phyloP scores from a whole-genome alignment of 2,113 vertebrate species.

The Abramis brama region DNA sequence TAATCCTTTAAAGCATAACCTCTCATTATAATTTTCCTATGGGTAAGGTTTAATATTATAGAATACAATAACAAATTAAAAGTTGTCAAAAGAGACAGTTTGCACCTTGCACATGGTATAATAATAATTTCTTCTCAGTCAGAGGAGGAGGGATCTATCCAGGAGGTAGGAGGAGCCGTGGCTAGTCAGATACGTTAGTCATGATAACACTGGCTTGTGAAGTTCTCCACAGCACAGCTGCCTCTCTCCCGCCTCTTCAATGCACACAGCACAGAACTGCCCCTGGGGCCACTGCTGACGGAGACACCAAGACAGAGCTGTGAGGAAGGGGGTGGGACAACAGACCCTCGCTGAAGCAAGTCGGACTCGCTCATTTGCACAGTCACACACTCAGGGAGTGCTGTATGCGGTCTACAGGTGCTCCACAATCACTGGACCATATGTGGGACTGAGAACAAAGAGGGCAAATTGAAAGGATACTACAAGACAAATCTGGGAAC shows the following conservation, averaged over 20 bases:
- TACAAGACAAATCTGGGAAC: neutral
- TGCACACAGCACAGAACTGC: slow-evolving; percentile 43
- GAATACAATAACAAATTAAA: slow-evolving; percentile 35
- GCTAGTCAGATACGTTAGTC: slow-evolving; percentile 49
- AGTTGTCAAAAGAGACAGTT: slow-evolving; percentile 17
- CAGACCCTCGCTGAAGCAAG: slow-evolving; percentile 39
- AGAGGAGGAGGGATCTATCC: slow-evolving; percentile 46
- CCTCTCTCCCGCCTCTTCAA: slow-evolving; percentile 42
- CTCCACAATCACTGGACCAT: slow-evolving; percentile 9
- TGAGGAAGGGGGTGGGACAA: slow-evolving; percentile 43
- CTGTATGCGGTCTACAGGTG: slow-evolving; percentile 35
- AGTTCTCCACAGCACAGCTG: slow-evolving; percentile 31
- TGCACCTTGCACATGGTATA: neutral
- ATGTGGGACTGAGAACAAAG: slow-evolving; percentile 26
- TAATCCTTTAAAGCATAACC: neutral
- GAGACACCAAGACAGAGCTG: slow-evolving; percentile 38
- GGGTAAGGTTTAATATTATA: slow-evolving; percentile 36
- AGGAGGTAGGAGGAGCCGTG: slow-evolving; percentile 62
- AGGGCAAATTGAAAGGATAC: slow-evolving; percentile 14
- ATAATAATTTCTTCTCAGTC: neutral
- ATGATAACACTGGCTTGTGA: slow-evolving; percentile 45
- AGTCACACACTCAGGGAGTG: slow-evolving; percentile 46
- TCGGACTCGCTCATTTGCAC: slow-evolving; percentile 21
- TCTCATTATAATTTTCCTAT: neutral
- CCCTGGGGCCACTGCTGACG: slow-evolving; percentile 50